phyloP scores from a whole-genome alignment of 2,797 vertebrate species.

The Periophthalmus magnuspinnatus region DNA sequence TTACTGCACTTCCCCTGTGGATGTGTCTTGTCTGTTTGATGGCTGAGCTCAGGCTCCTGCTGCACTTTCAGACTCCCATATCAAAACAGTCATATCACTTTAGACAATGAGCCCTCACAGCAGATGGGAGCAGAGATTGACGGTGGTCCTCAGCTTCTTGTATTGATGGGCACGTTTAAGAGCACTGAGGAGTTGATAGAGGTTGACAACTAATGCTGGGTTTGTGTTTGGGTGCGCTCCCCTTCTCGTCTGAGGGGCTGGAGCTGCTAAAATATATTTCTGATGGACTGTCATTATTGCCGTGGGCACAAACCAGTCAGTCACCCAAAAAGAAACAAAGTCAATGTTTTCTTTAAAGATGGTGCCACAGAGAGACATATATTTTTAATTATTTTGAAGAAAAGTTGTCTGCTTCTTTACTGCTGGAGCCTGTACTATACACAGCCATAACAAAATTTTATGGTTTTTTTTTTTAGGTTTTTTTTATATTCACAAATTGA shows the following conservation, averaged over 20 bases:
- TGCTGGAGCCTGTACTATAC: background rate
- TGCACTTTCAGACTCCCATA: background rate
- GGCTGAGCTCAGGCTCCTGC: background rate
- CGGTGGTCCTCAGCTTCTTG: conserved; percentile 6
- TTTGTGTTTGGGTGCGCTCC: conserved; percentile 12
- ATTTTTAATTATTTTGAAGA: too few relatives aligned
- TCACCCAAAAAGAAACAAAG: conserved; percentile 17
- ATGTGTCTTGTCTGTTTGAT: background rate
- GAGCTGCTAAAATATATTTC: conserved; percentile 14
- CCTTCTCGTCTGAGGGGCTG: background rate
- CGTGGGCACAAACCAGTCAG: background rate
- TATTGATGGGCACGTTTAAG: conserved; percentile 20
- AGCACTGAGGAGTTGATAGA: conserved; percentile 10
- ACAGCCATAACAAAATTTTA: background rate
- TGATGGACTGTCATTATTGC: conserved; percentile 38
- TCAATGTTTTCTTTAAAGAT: too few relatives aligned
- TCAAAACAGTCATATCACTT: conserved; percentile 7
- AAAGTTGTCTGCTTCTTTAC: background rate
- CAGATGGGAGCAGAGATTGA: conserved; percentile 19
- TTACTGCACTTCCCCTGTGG: background rate
- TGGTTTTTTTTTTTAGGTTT: too few relatives aligned
- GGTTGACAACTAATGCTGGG: conserved; percentile 13
- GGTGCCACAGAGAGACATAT: background rate
- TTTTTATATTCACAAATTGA: too few relatives aligned
- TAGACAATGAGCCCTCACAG: background rate